Percentiles rank a stretch among this genome's conserved stretches.
These are phyloP conservation scores for Artibeus jamaicensis DNA, from an alignment of 2,797 vertebrate species.

Conservation along the genomic window DNA sequence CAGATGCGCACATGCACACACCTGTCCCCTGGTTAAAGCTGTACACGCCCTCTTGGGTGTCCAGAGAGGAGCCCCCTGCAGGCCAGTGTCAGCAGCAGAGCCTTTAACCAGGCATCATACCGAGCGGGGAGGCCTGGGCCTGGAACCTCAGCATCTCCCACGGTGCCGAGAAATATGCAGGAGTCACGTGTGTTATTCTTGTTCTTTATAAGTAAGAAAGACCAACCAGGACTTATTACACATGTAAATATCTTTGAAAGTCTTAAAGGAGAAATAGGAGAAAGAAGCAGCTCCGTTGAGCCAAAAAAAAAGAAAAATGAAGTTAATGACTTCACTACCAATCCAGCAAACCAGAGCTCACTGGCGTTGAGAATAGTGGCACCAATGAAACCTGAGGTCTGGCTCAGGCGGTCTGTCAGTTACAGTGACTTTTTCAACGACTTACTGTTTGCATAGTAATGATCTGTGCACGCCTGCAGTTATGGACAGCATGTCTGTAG, in stretches of 20 bases:
- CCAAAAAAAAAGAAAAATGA: background rate
- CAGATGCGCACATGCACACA: accelerated
- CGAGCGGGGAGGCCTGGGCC: background rate
- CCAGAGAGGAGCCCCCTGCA: no score
- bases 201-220: background rate
- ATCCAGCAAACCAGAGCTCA: background rate
- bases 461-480: background rate
- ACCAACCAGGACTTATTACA: background rate
- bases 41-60: accelerated
- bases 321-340: background rate
- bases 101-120: background rate
- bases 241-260: background rate
- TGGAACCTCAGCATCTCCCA: background rate
- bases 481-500: background rate
- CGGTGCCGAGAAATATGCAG: background rate
- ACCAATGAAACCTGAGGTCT: background rate
- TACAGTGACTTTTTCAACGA: background rate
- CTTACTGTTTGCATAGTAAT: background rate
- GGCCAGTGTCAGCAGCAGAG: background rate
- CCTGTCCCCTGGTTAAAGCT: background rate
- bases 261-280: background rate
- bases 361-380: background rate
- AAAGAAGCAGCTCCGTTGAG: background rate
- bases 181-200: background rate
- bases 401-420: background rate